Percentiles rank a stretch among this genome's conserved stretches.
These are phyloP conservation scores for Setophaga coronata DNA, from an alignment of 2,113 vertebrate genomes.

Conservation along the genomic window DNA sequence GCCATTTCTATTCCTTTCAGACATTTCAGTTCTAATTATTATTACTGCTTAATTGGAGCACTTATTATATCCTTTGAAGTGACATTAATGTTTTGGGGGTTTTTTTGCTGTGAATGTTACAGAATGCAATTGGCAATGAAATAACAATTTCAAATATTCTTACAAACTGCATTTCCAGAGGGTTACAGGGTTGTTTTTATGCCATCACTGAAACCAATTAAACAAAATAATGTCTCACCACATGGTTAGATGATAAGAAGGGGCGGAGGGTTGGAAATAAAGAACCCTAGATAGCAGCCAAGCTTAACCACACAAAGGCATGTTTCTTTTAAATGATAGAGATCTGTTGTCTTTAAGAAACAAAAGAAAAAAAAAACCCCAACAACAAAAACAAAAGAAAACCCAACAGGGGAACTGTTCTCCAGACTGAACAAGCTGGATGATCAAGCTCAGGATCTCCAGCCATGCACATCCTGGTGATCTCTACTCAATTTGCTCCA, in stretches of 20 bases:
- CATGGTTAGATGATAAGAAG: background rate
- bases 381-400: background rate
- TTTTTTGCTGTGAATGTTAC: background rate
- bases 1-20: background rate
- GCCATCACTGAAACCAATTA: background rate
- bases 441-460: background rate
- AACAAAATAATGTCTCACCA: background rate
- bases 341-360: background rate
- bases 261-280: fast-evolving
- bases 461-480: background rate
- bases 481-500: background rate
- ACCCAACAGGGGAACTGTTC: background rate
- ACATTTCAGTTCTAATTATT: background rate
- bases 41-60: background rate
- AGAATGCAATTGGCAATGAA: background rate
- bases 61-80: background rate
- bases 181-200: background rate
- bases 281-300: background rate
- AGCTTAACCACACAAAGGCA: background rate
- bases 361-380: background rate
- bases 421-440: background rate
- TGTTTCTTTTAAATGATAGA: background rate
- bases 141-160: background rate
- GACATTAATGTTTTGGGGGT: background rate
- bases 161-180: background rate